Base-by-base conservation (phyloP, 2,888 invertebrate species). In the Agrilus mali region DNA sequence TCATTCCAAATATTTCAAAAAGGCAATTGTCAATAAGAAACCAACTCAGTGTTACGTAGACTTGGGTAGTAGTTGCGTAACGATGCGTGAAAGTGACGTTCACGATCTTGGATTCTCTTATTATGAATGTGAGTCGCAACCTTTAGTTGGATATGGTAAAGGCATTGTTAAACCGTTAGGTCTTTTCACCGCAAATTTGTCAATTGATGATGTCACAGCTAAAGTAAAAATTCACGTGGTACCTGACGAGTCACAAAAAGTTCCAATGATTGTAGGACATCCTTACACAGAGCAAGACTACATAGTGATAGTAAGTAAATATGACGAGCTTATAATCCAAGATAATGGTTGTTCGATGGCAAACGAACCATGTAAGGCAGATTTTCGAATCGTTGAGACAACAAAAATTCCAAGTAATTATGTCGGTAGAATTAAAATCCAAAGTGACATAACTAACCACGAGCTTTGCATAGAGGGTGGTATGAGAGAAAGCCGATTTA, bases 231-330 rank as follows among this genome's bases (percentile, higher is more conserved):
- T 50, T 12, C 45, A 49, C 14, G 47, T 55, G 4, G 53, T 54
- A 14, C 54, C 50, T 8, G 47, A 44, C 4, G 45, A 50, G 10
- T 43, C 42, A 7, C 53, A 53, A 43, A 40, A 42, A 22, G 50
- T 53, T 14, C 44, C 50, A 1, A 38, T 56, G 8, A 35, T 55
- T 34, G 46, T 55, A 16, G 53, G 53, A 6, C 54, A 55, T 43
- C 50, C 52, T 13, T 56, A 46, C 37, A 53, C 51, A 5, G 52
- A 54, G 33, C 48, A 54, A 35, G 37, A 44, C 3, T 46, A 50
- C 14, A 43, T 54, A 4, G 32, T 46, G 15, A 50, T 55, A 5
- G 36, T 50, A 1, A 53, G 49, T 40, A 49, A 32, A 13, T 36
- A 7, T 12, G 47, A 47, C 7, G 41, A 41, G n/a, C 36, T 54